Percentiles rank a stretch among this genome's conserved stretches.
Evolutionary conservation across 2,888 invertebrate genomes (phyloP).

Genomic region (Acheta domesticus): DNA sequence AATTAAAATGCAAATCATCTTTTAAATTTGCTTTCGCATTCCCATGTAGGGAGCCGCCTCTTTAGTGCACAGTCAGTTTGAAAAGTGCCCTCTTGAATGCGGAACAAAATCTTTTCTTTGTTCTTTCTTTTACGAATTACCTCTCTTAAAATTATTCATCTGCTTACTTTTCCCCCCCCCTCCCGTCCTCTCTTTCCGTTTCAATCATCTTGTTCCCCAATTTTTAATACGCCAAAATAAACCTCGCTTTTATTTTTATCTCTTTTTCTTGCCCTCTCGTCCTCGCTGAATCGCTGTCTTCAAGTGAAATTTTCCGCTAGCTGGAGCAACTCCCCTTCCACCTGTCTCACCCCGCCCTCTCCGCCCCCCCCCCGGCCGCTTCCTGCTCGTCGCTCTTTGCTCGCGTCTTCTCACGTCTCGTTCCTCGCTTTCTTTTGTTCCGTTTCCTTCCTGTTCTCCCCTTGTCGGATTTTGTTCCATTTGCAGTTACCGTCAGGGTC

Average conservation of each 20-base stretch:
- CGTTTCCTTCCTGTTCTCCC: constrained; percentile 23
- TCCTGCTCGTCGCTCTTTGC: not conserved
- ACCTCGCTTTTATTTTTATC: constrained; percentile 27
- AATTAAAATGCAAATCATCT: constrained; percentile 9
- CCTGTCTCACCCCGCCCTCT: not conserved
- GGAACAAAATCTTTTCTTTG: not conserved
- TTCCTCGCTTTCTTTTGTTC: constrained; percentile 21
- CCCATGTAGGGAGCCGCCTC: not conserved
- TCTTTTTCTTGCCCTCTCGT: constrained; percentile 10
- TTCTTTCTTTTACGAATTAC: constrained; percentile 26
- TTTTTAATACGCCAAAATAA: constrained; percentile 22
- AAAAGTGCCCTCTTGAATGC: not conserved
- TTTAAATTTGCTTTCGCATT: constrained; percentile 7
- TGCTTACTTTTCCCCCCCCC: constrained; percentile 23
- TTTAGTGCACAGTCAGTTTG: no score
- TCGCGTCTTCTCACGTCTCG: not conserved
- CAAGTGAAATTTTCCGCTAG: constrained; percentile 33
- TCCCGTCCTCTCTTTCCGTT: constrained; percentile 24
- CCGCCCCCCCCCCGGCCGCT: not conserved
- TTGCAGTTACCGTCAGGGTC: constrained; percentile 34
- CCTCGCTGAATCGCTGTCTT: constrained; percentile 21
- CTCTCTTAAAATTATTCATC: constrained; percentile 30
- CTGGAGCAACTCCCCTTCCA: constrained; percentile 22
- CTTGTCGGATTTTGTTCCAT: constrained; percentile 31
- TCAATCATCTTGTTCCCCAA: constrained; percentile 33